These are phyloP conservation scores for Emydura subglobosa DNA, from an alignment of 2,113 vertebrate species.

Conservation along the genomic window DNA sequence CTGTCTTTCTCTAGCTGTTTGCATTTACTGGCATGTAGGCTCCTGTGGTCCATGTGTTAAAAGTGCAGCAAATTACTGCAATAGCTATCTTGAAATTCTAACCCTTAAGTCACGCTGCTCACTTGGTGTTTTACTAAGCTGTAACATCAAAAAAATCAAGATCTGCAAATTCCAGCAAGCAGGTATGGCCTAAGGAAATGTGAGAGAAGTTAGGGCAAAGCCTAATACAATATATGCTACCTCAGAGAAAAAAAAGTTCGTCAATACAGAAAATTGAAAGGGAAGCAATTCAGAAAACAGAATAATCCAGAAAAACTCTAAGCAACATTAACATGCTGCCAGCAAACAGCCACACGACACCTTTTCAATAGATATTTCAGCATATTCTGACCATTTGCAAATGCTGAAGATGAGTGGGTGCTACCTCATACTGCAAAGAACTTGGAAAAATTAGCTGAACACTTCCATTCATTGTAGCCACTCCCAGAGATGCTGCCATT, in stretches of 20 bases:
- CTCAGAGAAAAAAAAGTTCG: background rate
- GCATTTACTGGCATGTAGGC: conserved; percentile 4
- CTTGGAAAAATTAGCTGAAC: background rate
- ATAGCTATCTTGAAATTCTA: background rate
- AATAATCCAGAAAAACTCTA: background rate
- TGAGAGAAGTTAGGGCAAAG: background rate
- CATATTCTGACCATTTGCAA: background rate
- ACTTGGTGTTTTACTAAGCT: background rate
- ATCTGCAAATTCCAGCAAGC: background rate
- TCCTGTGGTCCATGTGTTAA: background rate
- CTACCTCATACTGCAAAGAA: background rate
- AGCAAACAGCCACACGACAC: background rate
- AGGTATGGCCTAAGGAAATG: background rate
- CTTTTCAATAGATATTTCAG: background rate
- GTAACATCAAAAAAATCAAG: background rate
- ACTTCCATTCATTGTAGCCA: background rate
- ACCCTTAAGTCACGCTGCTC: background rate
- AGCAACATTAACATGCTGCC: background rate
- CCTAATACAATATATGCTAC: background rate
- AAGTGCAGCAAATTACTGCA: background rate
- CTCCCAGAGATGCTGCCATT: background rate
- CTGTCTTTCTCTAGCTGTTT: conserved; percentile 1
- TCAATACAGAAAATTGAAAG: background rate
- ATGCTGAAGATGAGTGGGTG: background rate
- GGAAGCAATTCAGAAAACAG: background rate